A percentile compares a stretch with the other conserved stretches of the same genome.
Conservation (phyloP, 2,888 invertebrate species). For the Dastarcus helophoroides region DNA sequence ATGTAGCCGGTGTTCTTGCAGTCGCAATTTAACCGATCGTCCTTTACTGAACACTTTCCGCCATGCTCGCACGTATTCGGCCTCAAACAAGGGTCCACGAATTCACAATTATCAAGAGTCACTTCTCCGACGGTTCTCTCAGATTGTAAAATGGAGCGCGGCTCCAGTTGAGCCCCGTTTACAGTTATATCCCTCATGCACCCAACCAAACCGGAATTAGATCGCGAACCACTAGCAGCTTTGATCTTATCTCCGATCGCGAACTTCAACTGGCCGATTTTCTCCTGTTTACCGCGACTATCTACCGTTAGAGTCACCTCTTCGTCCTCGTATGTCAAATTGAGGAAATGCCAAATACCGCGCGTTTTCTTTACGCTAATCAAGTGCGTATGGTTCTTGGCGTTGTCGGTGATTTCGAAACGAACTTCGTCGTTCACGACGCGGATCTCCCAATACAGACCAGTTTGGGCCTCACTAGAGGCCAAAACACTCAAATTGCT, state of each 20-base stretch:
- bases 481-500: constrained; percentile 71
- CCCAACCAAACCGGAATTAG: constrained; percentile 71
- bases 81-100: constrained; percentile 78
- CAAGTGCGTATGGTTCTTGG: constrained; percentile 65
- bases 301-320: constrained; percentile 67
- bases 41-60: constrained; percentile 80
- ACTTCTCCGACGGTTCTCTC: constrained; percentile 79
- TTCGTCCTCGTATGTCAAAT: constrained; percentile 63
- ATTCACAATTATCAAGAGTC: constrained; percentile 79
- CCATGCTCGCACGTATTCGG: constrained; percentile 90
- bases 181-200: constrained; percentile 84
- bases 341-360: constrained; percentile 74
- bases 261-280: constrained; percentile 31
- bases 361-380: constrained; percentile 72
- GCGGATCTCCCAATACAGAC: constrained; percentile 82
- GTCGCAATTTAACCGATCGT: constrained; percentile 79
- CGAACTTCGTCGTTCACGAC: constrained; percentile 76
- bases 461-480: constrained; percentile 66
- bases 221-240: constrained; percentile 69
- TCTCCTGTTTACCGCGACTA: constrained; percentile 55
- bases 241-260: constrained; percentile 37
- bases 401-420: constrained; percentile 65
- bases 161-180: constrained; percentile 70
- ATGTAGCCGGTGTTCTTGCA: constrained; percentile 85
- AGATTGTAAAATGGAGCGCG: constrained; percentile 64